Evolutionary conservation across 2,888 invertebrate genomes (phyloP).

Genomic region (Pediacus dermestoides): DNA sequence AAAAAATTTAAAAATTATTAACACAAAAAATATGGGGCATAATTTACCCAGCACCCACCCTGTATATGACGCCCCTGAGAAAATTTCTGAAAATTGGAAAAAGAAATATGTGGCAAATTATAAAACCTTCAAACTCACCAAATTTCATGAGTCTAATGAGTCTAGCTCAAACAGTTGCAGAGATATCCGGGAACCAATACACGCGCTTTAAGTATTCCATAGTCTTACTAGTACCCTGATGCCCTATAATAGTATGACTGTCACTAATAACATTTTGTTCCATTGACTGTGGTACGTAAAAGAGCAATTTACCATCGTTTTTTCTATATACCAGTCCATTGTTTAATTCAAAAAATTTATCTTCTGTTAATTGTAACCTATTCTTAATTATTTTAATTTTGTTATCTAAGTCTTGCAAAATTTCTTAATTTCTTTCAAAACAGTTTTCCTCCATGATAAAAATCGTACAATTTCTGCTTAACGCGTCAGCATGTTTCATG

Average conservation of each 20-base stretch:
- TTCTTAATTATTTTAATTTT: background rate
- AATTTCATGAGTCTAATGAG: no score
- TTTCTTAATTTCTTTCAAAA: background rate
- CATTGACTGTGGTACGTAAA: background rate
- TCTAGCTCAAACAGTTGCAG: no score
- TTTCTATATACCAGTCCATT: background rate
- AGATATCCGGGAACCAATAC: slow-evolving; percentile 4
- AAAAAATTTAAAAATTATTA: no score
- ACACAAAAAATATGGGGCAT: no score
- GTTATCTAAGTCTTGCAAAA: background rate
- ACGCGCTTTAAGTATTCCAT: background rate
- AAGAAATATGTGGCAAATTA: no score
- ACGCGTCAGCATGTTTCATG: background rate
- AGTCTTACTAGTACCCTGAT: background rate
- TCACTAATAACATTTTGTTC: background rate
- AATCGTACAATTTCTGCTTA: background rate
- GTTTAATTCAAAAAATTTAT: background rate
- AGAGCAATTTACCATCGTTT: background rate
- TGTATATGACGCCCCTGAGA: no score
- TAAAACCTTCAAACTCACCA: no score
- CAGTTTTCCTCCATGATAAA: background rate
- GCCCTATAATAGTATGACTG: background rate
- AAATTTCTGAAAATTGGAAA: no score
- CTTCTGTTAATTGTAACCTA: background rate
- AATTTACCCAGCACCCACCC: no score